A percentile compares a stretch with the other conserved stretches of the same genome.
Evolutionary conservation across 2,888 invertebrate species (phyloP).

Genomic region (Auanema sp.): DNA sequence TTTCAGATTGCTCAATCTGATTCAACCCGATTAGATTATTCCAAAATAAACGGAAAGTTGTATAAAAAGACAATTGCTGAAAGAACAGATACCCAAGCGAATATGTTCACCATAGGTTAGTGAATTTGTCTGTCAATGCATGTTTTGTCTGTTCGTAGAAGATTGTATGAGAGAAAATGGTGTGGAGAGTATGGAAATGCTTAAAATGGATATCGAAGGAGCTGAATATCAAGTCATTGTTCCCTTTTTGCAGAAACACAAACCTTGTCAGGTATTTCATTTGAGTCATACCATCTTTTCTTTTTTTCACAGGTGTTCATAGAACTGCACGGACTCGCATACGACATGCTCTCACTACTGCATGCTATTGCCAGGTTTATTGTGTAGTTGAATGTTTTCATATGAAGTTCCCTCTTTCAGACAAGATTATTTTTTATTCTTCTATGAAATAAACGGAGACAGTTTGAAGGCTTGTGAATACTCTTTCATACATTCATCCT

Average conservation of each 20-base stretch:
- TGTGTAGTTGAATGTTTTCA: not conserved
- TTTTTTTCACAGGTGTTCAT: slow-evolving; percentile 22
- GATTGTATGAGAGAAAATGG: slow-evolving; percentile 9
- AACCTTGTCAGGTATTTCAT: slow-evolving; percentile 12
- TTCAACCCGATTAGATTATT: not conserved
- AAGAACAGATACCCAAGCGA: too few species aligned
- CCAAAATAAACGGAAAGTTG: not conserved
- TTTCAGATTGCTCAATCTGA: not conserved
- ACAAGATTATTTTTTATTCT: slow-evolving; percentile 28
- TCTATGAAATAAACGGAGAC: slow-evolving; percentile 38
- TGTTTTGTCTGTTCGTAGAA: slow-evolving; percentile 4
- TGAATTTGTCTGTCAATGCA: not conserved
- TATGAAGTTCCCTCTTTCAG: not conserved
- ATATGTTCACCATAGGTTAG: too few species aligned
- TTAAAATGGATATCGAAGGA: slow-evolving; percentile 22
- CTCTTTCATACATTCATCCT: slow-evolving; percentile 33
- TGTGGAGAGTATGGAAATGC: slow-evolving; percentile 15
- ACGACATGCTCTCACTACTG: slow-evolving; percentile 21
- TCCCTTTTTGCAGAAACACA: slow-evolving; percentile 5
- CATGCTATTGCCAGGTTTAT: slow-evolving; percentile 21
- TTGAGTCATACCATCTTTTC: not conserved
- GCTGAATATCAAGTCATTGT: slow-evolving; percentile 11
- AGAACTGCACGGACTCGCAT: slow-evolving; percentile 33
- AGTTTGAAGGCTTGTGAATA: slow-evolving; percentile 34
- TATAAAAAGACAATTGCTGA: too few species aligned